Evolutionary conservation across 2,888 invertebrate species (phyloP).

Genomic region (Caradrina clavipalpis): DNA sequence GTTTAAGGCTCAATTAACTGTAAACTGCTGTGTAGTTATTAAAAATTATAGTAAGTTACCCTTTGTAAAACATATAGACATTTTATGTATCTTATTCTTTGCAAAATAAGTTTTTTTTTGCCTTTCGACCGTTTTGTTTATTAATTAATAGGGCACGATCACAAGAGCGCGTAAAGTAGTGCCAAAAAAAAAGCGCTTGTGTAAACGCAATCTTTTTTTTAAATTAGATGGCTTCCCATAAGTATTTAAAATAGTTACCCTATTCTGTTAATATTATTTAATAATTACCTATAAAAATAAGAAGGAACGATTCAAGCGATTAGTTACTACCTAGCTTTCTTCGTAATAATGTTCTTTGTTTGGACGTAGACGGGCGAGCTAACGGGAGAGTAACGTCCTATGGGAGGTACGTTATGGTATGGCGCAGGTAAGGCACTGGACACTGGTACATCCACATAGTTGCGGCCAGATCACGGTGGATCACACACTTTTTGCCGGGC

Average conservation of each 20-base stretch:
- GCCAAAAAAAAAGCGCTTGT: neutral
- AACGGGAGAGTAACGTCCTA: conserved; percentile 73
- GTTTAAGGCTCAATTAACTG: neutral
- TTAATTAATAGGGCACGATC: neutral
- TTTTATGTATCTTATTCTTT: too few species aligned
- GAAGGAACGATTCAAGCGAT: conserved; percentile 45
- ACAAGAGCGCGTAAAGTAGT: neutral
- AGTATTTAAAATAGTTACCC: conserved; percentile 15
- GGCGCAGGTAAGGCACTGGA: conserved; percentile 71
- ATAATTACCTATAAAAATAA: conserved; percentile 34
- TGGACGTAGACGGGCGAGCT: conserved; percentile 56
- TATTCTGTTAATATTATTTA: conserved; percentile 10
- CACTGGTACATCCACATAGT: conserved; percentile 80
- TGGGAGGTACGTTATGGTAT: conserved; percentile 66
- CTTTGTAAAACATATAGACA: too few species aligned
- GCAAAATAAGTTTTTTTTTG: too few species aligned
- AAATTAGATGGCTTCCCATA: neutral
- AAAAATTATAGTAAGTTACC: too few species aligned
- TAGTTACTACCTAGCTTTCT: conserved; percentile 9
- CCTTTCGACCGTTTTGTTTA: neutral
- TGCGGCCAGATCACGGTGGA: conserved; percentile 75
- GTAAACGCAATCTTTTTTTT: too few species aligned
- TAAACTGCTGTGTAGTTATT: neutral
- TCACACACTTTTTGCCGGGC: conserved; percentile 79
- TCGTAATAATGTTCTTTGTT: conserved; percentile 53